Evolutionary conservation across 2,113 vertebrate genomes (phyloP), one percentile per base, ranked within the genome.

Genomic region (Zosterops pallidus): DNA sequence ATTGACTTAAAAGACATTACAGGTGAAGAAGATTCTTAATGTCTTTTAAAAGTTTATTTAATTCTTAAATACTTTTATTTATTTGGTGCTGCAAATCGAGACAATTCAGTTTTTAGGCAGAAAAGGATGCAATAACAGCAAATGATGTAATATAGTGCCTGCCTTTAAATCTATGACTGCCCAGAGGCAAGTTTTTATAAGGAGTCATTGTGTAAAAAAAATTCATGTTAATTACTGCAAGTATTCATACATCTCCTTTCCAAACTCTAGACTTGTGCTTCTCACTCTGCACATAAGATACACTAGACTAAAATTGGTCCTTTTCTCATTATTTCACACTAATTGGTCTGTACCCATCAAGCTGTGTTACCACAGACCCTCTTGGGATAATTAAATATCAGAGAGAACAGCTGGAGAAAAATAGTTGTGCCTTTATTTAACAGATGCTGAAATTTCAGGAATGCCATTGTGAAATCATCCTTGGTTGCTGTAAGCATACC

Each of bases 341-440:
- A n/a, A 50, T 12, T 57, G 3, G 0, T 41, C 24, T 1, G 4
- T n/a, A 44, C 15, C 5, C 2, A 4, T 67, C 33, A 9, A 52
- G 14, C 14, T 35, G 5, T 70, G 12, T 75, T 89, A 91, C 17
- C 70, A 79, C 10, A 62, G 49, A 24, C 8, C 23, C 65, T 10
- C 14, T 63, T 55, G 78, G 18, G 63, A 91, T 14, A 86, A 83
- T 69, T 76, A 90, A 76, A 57, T 80, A 83, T 62, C 82, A 88
- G 71, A 56, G 56, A 63, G 29, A 93, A 41, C 17, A 78, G 52
- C 42, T 81, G 60, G 72, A 89, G 31, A 44, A 92, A 84, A 92
- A 56, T 13, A 56, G 12, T 59, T 9, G 7, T 56, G 52, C 24
- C 47, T 86, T 89, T 94, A 87, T 78, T 78, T 91, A 47, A 81